A percentile compares a stretch with the other conserved stretches of the same genome.
These are phyloP conservation scores for Drosophila siamana DNA, from an alignment of 2,888 invertebrate species.

Conservation along the genomic window DNA sequence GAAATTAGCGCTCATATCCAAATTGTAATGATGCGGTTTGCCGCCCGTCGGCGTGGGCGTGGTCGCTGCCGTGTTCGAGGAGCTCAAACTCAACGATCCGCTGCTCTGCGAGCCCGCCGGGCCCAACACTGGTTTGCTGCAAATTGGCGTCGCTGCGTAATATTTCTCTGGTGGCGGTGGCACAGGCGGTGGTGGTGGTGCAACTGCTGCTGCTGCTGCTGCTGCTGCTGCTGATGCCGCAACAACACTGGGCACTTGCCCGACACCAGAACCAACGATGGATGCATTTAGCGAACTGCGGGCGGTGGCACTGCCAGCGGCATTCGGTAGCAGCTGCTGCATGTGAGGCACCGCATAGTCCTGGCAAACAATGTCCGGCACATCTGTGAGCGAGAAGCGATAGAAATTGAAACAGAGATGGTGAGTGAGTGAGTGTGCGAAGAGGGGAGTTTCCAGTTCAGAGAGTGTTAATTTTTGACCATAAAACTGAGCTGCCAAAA, in stretches of 20 bases:
- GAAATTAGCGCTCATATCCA: constrained; percentile 77
- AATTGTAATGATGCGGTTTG: constrained; percentile 81
- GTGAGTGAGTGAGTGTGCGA: constrained; percentile 17
- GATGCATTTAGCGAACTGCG: constrained; percentile 62
- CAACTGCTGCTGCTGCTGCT: constrained; percentile 1
- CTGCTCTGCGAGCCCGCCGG: constrained; percentile 76
- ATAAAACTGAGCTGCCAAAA: constrained; percentile 58
- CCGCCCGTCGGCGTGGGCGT: constrained; percentile 59
- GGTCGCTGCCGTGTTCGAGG: constrained; percentile 77
- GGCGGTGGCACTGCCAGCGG: constrained; percentile 51
- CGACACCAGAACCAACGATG: constrained; percentile 26
- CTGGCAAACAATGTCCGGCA: constrained; percentile 87
- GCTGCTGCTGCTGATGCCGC: constrained; percentile 11
- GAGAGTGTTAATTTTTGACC: constrained; percentile 62
- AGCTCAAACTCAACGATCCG: constrained; percentile 74
- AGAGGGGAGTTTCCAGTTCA: constrained; percentile 32
- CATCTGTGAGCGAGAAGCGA: constrained; percentile 85
- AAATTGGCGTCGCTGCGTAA: constrained; percentile 90
- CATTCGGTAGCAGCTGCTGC: constrained; percentile 85
- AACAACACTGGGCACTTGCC: constrained; percentile 27
- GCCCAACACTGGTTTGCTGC: constrained; percentile 85
- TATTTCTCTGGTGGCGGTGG: constrained; percentile 90
- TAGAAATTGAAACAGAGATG: constrained; percentile 3
- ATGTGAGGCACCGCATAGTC: constrained; percentile 89
- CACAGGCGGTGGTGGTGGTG: constrained; percentile 86